A percentile compares a stretch with the other conserved stretches of the same genome.
phyloP scores from a whole-genome alignment of 2,797 vertebrate species.

The Rhadinocentrus ornatus region DNA sequence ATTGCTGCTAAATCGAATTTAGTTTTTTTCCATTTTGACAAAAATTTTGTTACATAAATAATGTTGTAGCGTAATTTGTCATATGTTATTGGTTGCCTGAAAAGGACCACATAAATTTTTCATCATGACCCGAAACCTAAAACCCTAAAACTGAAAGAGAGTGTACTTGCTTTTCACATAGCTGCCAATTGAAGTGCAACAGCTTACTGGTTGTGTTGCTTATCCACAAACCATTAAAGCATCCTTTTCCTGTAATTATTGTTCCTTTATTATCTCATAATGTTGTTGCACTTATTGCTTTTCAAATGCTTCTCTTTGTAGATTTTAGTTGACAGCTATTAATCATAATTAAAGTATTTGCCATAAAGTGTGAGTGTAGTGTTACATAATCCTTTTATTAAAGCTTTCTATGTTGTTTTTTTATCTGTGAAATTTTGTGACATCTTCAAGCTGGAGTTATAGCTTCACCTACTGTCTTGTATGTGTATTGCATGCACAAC shows the following conservation, averaged over 20 bases:
- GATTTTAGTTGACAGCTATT: not conserved
- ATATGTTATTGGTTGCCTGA: no score
- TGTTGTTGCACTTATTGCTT: not conserved
- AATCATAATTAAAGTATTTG: not conserved
- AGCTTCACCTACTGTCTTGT: slow-evolving; percentile 33
- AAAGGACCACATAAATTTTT: no score
- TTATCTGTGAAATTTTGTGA: not conserved
- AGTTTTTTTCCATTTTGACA: not conserved
- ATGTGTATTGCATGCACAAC: not conserved
- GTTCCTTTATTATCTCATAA: not conserved
- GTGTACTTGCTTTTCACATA: not conserved
- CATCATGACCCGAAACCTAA: no score
- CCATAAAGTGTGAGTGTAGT: not conserved
- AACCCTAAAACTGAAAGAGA: no score
- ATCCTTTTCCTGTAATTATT: not conserved
- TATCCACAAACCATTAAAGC: not conserved
- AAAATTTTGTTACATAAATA: not conserved
- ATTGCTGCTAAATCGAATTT: not conserved
- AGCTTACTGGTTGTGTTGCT: not conserved
- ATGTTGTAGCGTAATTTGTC: not conserved
- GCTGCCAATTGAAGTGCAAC: not conserved
- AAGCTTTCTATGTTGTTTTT: not conserved
- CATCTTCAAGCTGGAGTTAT: slow-evolving; percentile 8
- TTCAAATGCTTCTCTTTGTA: not conserved
- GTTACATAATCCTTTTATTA: not conserved